Base-by-base conservation (phyloP, 1,140 invertebrate species). In the Philotrypesis tridentata region DNA sequence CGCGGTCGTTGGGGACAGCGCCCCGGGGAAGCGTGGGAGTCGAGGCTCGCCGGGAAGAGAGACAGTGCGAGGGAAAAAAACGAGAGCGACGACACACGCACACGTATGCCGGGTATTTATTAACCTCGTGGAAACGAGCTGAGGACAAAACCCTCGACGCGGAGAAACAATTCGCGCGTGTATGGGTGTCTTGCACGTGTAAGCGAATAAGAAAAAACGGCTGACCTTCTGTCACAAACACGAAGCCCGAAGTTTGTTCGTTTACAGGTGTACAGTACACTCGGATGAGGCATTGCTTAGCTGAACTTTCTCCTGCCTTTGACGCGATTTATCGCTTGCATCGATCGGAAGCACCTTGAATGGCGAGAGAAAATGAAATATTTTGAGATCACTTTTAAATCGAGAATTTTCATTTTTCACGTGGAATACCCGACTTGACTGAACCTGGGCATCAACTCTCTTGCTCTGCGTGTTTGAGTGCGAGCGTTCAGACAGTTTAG, bases 271-370 rank as follows among this genome's bases (percentile, higher is more conserved):
- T n/a, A n/a, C n/a, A n/a, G n/a, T n/a, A n/a, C n/a, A n/a, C 40
- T 25, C 55, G 31, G 31, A 78, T 88, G 87, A 86, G 85, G 82
- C 79, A 68, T 87, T 85, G 81, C 84, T 79, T 78, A 85, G 83
- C 85, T 84, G 83, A 88, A 88, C 87, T 86, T 84, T 83, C 72
- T 80, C n/a, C 68, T 83, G 84, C 84, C 29, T 70, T 33, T 60
- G 43, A 55, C 76, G 25, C 27, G 17, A 61, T 40, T 65, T 65
- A 76, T 76, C 40, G 37, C 65, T 65, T 17, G 0, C n/a, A n/a
- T n/a, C n/a, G n/a, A n/a, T n/a, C n/a, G n/a, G n/a, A n/a, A n/a
- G n/a, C n/a, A n/a, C n/a, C n/a, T n/a, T n/a, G n/a, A n/a, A n/a
- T n/a, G n/a, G n/a, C n/a, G n/a, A n/a, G n/a, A n/a, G n/a, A n/a